phyloP scores from a whole-genome alignment of 2,113 vertebrate species.

The Cichladusa arquata region DNA sequence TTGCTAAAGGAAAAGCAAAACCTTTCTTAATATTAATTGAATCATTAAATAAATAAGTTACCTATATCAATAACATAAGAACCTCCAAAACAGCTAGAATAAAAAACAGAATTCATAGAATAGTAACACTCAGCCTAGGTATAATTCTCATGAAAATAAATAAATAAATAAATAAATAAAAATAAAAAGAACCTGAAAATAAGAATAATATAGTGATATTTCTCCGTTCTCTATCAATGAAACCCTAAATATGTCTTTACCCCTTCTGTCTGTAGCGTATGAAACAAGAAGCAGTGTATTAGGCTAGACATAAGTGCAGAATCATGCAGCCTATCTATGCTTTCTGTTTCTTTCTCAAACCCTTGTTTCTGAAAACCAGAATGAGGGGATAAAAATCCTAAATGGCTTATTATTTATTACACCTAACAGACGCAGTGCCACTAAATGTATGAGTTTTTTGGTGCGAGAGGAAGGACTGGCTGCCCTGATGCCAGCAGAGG shows the following conservation, averaged over 20 bases:
- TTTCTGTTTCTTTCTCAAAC: neutral
- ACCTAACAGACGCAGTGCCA: neutral
- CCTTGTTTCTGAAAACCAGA: neutral
- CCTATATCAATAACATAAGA: neutral
- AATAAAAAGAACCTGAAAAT: neutral
- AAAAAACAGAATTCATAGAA: neutral
- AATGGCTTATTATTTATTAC: neutral
- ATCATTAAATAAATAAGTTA: neutral
- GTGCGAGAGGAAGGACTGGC: neutral
- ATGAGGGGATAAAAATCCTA: rapidly evolving
- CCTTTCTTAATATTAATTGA: neutral
- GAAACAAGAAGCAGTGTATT: neutral
- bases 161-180: neutral
- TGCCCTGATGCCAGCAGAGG: slow-evolving; percentile 70
- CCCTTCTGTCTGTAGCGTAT: neutral
- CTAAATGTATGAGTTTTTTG: neutral
- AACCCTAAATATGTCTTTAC: neutral
- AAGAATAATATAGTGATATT: neutral
- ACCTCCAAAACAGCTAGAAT: neutral
- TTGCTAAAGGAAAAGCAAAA: neutral
- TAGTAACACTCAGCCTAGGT: neutral
- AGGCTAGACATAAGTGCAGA: neutral
- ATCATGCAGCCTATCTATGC: neutral
- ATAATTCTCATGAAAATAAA: rapidly evolving
- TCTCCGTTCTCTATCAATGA: neutral